Conservation (phyloP, 35 echinoderm and acorn worm genomes). For the Stichopus chloronotus region DNA sequence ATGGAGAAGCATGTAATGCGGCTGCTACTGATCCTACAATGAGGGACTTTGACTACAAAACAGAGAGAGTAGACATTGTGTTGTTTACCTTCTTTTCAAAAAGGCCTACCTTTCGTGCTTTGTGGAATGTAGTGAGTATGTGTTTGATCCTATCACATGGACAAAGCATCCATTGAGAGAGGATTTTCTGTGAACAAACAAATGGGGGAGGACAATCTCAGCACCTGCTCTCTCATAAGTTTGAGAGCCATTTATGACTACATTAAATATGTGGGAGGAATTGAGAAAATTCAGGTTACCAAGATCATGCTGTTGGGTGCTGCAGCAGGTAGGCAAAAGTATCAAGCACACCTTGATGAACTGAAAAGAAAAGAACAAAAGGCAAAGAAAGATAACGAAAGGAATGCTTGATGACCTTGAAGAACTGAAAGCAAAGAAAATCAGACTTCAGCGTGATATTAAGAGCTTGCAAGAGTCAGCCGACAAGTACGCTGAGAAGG, state of each 20-base stretch:
- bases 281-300: not conserved
- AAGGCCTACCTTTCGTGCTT: not conserved
- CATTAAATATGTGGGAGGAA: not conserved
- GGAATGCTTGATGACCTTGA: not conserved
- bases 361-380: conserved; percentile 10
- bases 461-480: not conserved
- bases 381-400: conserved; percentile 4
- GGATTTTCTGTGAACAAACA: conserved; percentile 58
- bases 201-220: conserved; percentile 29
- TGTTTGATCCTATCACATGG: conserved; percentile 47
- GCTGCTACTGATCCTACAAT: not conserved
- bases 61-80: not conserved
- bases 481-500: not conserved
- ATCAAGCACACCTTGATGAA: conserved; percentile 16
- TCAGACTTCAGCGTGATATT: not conserved
- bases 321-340: conserved; percentile 37
- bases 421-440: not conserved
- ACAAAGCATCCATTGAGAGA: conserved; percentile 43
- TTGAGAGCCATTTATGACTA: conserved; percentile 36
- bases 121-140: not conserved
- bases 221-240: conserved; percentile 20
- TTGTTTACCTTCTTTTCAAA: not conserved
- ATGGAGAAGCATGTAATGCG: not conserved
- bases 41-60: not conserved
- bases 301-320: not conserved